These are phyloP conservation scores for Allolobophora icterica DNA, from an alignment of 2,888 invertebrate genomes.

Conservation along the genomic window DNA sequence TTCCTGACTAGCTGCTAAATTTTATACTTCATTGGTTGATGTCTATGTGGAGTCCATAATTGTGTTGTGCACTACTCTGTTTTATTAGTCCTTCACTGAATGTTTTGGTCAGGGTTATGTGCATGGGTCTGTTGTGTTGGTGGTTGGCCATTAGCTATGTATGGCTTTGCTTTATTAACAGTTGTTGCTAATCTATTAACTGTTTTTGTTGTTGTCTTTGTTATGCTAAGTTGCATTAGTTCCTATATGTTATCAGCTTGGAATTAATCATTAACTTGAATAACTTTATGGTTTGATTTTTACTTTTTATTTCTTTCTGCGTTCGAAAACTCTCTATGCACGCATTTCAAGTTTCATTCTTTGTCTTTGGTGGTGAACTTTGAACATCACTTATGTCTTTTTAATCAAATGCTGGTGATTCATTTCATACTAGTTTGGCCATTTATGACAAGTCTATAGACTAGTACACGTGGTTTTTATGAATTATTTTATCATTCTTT, in stretches of 20 bases:
- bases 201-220: background rate
- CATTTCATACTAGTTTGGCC: background rate
- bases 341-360: background rate
- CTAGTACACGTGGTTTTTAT: background rate
- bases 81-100: background rate
- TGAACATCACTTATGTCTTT: background rate
- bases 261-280: background rate
- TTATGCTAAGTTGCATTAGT: background rate
- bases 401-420: background rate
- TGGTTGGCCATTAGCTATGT: background rate
- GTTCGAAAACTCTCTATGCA: background rate
- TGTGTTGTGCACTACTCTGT: no score
- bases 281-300: background rate
- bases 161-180: background rate
- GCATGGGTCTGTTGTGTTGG: background rate
- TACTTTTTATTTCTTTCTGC: background rate
- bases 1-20: background rate
- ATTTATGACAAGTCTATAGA: background rate
- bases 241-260: background rate
- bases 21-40: background rate
- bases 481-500: background rate
- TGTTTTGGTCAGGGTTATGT: background rate
- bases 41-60: no score
- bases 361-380: background rate
- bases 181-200: background rate